A percentile compares a stretch with the other conserved stretches of the same genome.
Conservation (phyloP, 2,797 vertebrate species). For the Bradypus variegatus region DNA sequence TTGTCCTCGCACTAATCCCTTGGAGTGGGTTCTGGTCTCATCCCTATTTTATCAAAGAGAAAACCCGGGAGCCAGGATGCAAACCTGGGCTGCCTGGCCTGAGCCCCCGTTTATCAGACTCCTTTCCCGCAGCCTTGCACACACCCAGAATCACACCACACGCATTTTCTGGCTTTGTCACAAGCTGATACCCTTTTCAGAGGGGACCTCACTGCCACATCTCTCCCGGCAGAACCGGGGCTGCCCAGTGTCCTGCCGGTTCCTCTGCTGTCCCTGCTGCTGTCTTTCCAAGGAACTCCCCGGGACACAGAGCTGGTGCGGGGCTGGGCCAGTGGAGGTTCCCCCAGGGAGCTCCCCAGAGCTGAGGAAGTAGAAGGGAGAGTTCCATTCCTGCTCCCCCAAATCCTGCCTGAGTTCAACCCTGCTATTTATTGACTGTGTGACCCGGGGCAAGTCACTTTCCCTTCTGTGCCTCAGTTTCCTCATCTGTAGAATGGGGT, state of each 20-base stretch:
- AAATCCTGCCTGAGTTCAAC: not conserved
- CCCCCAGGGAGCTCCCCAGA: no score
- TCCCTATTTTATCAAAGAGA: not conserved
- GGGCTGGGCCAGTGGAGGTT: not conserved
- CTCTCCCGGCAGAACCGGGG: not conserved
- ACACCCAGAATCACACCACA: fast-evolving
- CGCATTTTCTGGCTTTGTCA: not conserved
- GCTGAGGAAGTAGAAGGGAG: not conserved
- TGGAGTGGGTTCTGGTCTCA: not conserved
- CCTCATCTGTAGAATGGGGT: not conserved
- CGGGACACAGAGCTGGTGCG: no score
- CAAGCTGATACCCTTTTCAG: not conserved
- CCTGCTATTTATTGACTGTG: not conserved
- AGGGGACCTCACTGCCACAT: no score
- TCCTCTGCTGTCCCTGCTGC: slow-evolving; percentile 45
- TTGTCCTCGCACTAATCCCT: not conserved
- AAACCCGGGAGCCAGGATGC: not conserved
- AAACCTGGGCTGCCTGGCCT: not conserved
- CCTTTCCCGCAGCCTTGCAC: not conserved
- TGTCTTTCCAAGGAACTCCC: not conserved
- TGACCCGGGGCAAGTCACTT: not conserved
- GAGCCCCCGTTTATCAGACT: no score
- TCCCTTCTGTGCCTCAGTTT: not conserved
- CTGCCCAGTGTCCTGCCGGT: not conserved
- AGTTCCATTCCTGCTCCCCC: not conserved